Base-by-base conservation (phyloP, 1,140 invertebrate species). In the Drosophila arawakana region DNA sequence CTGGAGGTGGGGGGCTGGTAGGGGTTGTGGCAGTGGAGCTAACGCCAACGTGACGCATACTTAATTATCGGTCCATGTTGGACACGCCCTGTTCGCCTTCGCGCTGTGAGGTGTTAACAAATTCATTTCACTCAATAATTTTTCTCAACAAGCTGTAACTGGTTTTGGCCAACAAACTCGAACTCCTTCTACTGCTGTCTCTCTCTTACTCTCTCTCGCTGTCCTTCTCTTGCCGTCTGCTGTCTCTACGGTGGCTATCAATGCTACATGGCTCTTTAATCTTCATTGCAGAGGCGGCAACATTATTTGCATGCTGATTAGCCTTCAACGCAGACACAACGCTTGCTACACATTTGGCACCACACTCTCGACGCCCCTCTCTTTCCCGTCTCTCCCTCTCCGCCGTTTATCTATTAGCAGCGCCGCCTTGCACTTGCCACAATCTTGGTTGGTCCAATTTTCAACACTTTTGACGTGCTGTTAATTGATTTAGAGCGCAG, bases 251-350 rank as follows among this genome's bases (percentile, higher is more conserved):
- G 72, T 80, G 76, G 69, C 80, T 86, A 86, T 85, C 82, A 57
- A 74, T 72, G 83, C 72, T 82, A 73, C 83, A 89, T 80, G 80
- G 62, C 84, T 84, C 71, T 80, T 76, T 73, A 73, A 89, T 89
- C 81, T 84, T 66, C 52, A 47, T 55, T 62, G 76, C 74, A 80
- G 80, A 77, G 83, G 85, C 86, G 81, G 78, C 81, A 75, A 90
- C 85, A 86, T 81, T 90, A 90, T 90, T 90, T 90, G 85, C 85
- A 90, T 90, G 85, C 86, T 90, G 85, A 90, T 90, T 90, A 90
- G 85, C 78, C 85, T 85, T 90, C 81, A 76, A 81, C 83, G 78
- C 69, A 59, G 77, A 88, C 83, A 89, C 50, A 54, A 54, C 50
- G 60, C 77, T 84, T 83, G 69, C 50, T 76, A 61, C 55, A 76